Base-by-base conservation (phyloP, 2,113 vertebrate genomes). In the Aegotheles bennettii region DNA sequence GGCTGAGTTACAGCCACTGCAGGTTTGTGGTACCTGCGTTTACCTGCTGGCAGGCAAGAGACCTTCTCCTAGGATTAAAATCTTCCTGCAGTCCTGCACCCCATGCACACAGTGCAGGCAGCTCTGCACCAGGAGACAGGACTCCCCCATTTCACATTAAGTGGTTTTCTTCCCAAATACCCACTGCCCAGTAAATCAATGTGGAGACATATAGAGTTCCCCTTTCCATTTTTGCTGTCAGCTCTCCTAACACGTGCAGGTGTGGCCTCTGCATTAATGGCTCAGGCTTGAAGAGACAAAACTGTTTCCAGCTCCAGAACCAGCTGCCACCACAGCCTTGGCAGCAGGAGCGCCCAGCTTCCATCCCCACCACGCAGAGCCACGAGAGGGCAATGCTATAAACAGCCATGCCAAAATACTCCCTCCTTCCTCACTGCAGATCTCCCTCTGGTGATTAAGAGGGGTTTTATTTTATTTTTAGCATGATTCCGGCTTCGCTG, bases 101-200 rank as follows among this genome's bases (percentile, higher is more conserved):
- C 50, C 40, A n/a, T n/a, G 63, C 38, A 56, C 24, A 43, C 65
- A 26, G 18, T 3, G 14, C 50, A 35, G 64, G 40, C 33, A 65
- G 56, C 61, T 53, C 36, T 59, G 47, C 64, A 13, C 29, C 5
- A 6, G 15, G 43, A 28, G 23, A 40, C 47, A n/a, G 36, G 77
- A n/a, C 56, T 11, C 10, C 17, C 29, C 19, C 14, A 6, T 9
- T 50, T n/a, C 56, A 47, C 59, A 43, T 3, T 2, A 47, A 51
- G 33, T 1, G 10, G 24, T 86, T 91, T 84, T 57, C 64, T 19
- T 57, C 69, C 26, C 69, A 23, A 45, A 67, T 26, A 57, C 29
- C n/a, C 8, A 0, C 29, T 80, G 47, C 23, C 0, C 2, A 29
- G 7, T 25, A 12, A 19, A 67, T 18, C 33, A 2, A 3, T 0